Conservation (phyloP, 2,113 vertebrate genomes). For the Oceanites oceanicus region DNA sequence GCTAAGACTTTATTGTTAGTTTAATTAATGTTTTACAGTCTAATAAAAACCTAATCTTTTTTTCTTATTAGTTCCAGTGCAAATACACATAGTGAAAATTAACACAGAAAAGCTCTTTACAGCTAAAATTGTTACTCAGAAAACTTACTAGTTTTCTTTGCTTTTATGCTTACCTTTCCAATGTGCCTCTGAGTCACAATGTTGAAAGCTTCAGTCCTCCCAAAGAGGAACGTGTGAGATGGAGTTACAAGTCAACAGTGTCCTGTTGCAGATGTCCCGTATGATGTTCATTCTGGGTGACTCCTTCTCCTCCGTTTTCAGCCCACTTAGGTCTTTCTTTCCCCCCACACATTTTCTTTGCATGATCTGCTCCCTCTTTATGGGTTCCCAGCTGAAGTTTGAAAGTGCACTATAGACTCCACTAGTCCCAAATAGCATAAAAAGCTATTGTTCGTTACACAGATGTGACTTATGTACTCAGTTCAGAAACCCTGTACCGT, state of each 20-base stretch:
- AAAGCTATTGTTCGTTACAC: rapidly evolving
- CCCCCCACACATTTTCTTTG: not conserved
- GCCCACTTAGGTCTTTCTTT: too few relatives aligned
- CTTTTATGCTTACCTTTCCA: not conserved
- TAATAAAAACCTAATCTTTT: not conserved
- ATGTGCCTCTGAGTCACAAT: not conserved
- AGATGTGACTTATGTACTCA: not conserved
- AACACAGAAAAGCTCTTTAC: not conserved
- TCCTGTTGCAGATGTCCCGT: too few relatives aligned
- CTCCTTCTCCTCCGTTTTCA: not conserved
- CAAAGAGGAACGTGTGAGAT: not conserved
- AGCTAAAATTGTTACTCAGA: not conserved
- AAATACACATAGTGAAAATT: not conserved
- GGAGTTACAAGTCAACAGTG: not conserved
- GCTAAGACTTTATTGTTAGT: not conserved
- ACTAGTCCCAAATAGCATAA: not conserved
- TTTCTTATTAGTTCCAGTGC: not conserved
- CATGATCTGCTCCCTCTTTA: not conserved
- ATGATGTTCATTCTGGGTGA: not conserved
- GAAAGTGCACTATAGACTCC: not conserved
- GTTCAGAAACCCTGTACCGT: not conserved
- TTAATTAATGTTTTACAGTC: not conserved
- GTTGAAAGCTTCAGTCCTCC: not conserved
- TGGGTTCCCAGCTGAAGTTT: not conserved
- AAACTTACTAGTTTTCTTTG: not conserved